Evolutionary conservation across 2,797 vertebrate genomes (phyloP), one percentile per base, ranked within the genome.

Genomic region (Limosa lapponica): DNA sequence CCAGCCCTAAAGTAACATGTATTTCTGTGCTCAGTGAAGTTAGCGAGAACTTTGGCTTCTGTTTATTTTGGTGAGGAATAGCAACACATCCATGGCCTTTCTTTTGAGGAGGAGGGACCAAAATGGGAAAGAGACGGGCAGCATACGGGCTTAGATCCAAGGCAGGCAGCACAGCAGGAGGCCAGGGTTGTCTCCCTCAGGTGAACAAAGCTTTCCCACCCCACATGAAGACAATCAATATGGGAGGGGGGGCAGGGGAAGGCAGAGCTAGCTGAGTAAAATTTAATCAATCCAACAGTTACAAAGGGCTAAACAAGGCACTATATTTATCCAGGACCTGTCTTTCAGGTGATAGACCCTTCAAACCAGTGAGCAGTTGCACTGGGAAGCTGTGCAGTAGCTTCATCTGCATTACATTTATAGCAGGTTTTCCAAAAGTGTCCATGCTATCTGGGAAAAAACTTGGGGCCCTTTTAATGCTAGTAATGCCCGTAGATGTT

Each of bases 121-220:
- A n/a, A n/a, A 8, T 0, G 13, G 51, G 64, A 80, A 73, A 62
- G 78, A 67, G 48, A 14, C n/a, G 52, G 41, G 51, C 61, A 49
- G 37, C 0, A 5, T 22, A 1, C 0, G 9, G 66, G 67, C 91
- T 46, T 51, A 55, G 55, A 27, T 51, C 52, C 51, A 32, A 32
- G 43, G 81, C 62, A 82, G 49, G 62, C 43, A 66, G 59, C 64
- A 8, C 27, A 57, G 78, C 1, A 0, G 49, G 34, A 73, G 41
- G 11, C 20, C 16, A 4, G 41, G 17, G 24, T 11, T 78, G 23
- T 15, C 1, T 1, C 48, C 59, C 52, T 8, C 57, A 48, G 71
- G 43, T 67, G 72, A 94, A 67, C 58, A 90, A 90, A 82, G n/a
- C 51, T 86, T 85, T 62, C 61, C 57, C n/a, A 54, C 41, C 61